Evolutionary conservation across 2,113 vertebrate species (phyloP).

Genomic region (Falcunculus frontatus): DNA sequence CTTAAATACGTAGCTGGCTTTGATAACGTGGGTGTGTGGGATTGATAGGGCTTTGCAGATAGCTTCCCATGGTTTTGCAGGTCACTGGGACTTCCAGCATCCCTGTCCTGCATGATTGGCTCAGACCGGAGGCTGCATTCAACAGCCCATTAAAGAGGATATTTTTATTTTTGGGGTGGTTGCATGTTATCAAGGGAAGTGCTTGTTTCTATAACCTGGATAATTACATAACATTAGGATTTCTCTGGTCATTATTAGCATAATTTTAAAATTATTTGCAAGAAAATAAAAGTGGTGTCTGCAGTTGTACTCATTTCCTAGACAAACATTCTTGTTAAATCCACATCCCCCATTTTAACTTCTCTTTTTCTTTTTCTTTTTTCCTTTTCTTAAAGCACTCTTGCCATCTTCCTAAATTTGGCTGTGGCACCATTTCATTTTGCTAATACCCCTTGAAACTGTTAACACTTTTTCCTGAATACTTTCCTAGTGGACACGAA

Average conservation of each 20-base stretch:
- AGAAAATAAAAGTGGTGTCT: background rate
- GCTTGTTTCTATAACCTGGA: background rate
- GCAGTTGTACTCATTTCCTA: constrained; percentile 1
- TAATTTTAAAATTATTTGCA: background rate
- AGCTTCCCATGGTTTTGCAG: background rate
- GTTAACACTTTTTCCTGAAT: constrained; percentile 71
- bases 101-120: background rate
- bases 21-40: background rate
- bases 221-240: background rate
- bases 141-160: background rate
- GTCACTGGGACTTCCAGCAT: background rate
- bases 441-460: constrained; percentile 68
- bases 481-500: constrained; percentile 69
- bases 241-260: background rate
- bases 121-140: background rate
- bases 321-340: constrained; percentile 15
- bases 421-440: constrained; percentile 48
- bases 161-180: background rate
- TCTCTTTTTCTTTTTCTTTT: background rate
- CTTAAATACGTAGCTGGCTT: background rate
- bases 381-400: background rate
- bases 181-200: background rate
- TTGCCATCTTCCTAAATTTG: constrained; percentile 22
- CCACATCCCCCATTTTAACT: constrained; percentile 9
- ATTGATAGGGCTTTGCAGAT: background rate